Conservation (phyloP, 1,140 invertebrate species). For the Scaptomyza graminum region DNA sequence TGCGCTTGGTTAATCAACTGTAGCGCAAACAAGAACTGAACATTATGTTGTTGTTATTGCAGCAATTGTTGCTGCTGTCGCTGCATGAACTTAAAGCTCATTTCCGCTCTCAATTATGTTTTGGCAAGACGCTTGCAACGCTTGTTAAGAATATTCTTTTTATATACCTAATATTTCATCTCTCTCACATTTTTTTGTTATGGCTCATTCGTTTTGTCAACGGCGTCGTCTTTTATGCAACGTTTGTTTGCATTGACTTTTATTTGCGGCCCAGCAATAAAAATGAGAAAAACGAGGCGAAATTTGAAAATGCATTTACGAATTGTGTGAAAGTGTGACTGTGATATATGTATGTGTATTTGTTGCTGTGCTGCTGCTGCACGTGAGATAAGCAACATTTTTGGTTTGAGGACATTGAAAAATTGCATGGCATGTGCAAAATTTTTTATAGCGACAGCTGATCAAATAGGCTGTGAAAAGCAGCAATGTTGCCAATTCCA, state of each 20-base stretch:
- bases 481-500: background rate
- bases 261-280: constrained; percentile 30
- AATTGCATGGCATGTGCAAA: constrained; percentile 42
- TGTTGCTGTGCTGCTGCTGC: constrained; percentile 33
- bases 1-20: constrained; percentile 78
- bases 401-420: constrained; percentile 33
- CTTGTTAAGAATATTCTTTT: constrained; percentile 13
- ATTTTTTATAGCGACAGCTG: constrained; percentile 35
- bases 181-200: background rate
- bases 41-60: constrained; percentile 10
- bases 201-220: constrained; percentile 23
- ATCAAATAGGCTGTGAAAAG: constrained; percentile 25
- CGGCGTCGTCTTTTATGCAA: background rate
- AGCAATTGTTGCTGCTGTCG: constrained; percentile 5
- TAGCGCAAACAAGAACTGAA: constrained; percentile 17
- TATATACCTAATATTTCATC: constrained; percentile 3
- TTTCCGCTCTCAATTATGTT: constrained; percentile 67
- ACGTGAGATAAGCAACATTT: constrained; percentile 74
- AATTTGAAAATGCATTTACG: constrained; percentile 27
- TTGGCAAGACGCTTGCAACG: constrained; percentile 18
- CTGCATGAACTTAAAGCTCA: constrained; percentile 35
- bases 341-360: constrained; percentile 19
- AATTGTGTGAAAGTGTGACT: background rate
- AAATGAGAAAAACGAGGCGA: constrained; percentile 14
- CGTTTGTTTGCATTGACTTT: constrained; percentile 19